Evolutionary conservation across 2,113 vertebrate species (phyloP), one percentile per base, ranked within the genome.

Genomic region (Ceuthmochares aereus): DNA sequence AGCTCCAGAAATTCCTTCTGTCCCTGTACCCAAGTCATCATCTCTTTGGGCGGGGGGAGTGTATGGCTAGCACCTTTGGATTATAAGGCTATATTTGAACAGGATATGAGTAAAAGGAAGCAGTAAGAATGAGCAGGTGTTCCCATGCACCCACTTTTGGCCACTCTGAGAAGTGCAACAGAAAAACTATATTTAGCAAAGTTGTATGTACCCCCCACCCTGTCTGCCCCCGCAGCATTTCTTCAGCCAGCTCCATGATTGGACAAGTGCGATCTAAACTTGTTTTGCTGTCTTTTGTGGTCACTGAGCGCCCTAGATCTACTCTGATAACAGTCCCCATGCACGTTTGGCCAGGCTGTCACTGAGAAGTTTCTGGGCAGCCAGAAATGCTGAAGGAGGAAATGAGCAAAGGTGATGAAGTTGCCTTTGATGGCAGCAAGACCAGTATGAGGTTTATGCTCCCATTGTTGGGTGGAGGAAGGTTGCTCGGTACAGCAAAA

Each of bases 61-160:
- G 93, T 85, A n/a, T 72, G 81, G 70, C 91, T 78, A 68, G 56
- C 60, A 67, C 51, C 47, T 77, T 83, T 92, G 83, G 83, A 62
- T 49, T 14, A 9, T 66, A 45, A 62, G 21, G 34, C 77, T 90
- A 4, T 60, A 40, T 90, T 84, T 79, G 89, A 80, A 94, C 96
- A 98, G 98, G 98, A 98, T 97, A 42, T 98, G 98, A 98, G 91
- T 97, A 98, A 98, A 89, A 98, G 98, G 98, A 98, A 98, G 93
- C 92, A 90, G 95, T 96, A 96, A 94, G 69, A 95, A 43, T 64
- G 22, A 94, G 94, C 75, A 80, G 94, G 96, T 96, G 75, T 93
- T 75, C 83, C 96, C 95, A 86, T 82, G 82, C 72, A 52, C 77
- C 72, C 72, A 5, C 86, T 97, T 90, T 94, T 78, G 81, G 89